Evolutionary conservation across 1,140 invertebrate genomes (phyloP), one percentile per base, ranked within the genome.

Genomic region (Sinonovacula constricta): DNA sequence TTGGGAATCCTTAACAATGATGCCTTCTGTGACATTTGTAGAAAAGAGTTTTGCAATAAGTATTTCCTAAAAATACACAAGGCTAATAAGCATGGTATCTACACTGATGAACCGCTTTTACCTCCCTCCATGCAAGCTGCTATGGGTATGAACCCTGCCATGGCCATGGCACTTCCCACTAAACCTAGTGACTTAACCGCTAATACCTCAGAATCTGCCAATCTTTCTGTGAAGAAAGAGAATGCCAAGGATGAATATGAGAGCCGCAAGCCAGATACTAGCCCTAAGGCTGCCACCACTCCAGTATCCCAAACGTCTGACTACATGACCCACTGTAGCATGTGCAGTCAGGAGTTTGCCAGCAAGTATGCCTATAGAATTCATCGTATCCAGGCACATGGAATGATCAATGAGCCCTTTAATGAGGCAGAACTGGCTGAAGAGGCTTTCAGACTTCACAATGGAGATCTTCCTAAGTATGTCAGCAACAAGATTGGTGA

Each of bases 11-110:
- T 86, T 10, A 87, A 88, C 57, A 66, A 63, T n/a, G 89, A 88
- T 59, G 84, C 87, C 15, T 98, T 97, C 88, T 98, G 97, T 91
- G 96, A 98, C 86, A 94, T 98, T 57, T 99, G 97, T 88, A 96
- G 95, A 87, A 98, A 98, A 89, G 97, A 98, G 90, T 98, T 98
- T 88, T 98, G 95, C 89, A 98, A 98, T 87, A 92, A 92, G 78
- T 93, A 93, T 81, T 93, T 92, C 72, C 84, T 94, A 26, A 91
- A 93, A 78, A 92, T 92, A 22, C 93, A 94, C 87, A 93, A 93
- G 86, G 92, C 93, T 68, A 93, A 93, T 80, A 93, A 94, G 74
- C 93, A 94, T 88, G 93, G 93, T 26, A 87, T 90, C 7, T 82
- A 72, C 51, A 81, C 70, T 59, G 85, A 88, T 54, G 85, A 86